Percentiles rank a stretch among this genome's conserved stretches.
Evolutionary conservation across 2,113 vertebrate species (phyloP).

Genomic region (Gnathochromis pfefferi): DNA sequence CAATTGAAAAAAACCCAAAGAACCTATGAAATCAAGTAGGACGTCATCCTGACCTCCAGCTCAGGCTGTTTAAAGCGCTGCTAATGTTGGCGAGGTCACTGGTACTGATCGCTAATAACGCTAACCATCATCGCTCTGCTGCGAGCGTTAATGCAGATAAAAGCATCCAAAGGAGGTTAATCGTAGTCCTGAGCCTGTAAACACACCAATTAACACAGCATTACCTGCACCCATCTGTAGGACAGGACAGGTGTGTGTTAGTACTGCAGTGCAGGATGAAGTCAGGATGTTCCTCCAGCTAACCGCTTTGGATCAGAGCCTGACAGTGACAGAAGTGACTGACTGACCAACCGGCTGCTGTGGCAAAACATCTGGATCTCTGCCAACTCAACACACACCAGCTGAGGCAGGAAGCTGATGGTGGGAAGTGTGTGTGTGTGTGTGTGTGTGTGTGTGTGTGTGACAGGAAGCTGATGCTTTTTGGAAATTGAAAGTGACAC

Average conservation of each 20-base stretch:
- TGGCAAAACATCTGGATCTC: background rate
- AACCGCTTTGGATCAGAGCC: constrained; percentile 11
- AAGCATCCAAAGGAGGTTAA: background rate
- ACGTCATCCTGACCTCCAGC: background rate
- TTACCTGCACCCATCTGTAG: background rate
- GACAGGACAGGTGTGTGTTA: background rate
- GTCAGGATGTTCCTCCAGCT: constrained; percentile 14
- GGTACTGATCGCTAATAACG: background rate
- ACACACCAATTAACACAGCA: background rate
- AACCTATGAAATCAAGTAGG: no score
- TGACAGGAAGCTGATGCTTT: background rate
- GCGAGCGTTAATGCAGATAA: background rate
- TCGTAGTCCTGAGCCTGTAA: background rate
- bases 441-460: background rate
- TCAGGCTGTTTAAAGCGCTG: background rate
- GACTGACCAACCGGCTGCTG: background rate
- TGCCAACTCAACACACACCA: background rate
- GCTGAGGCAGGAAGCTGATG: background rate
- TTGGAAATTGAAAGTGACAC: background rate
- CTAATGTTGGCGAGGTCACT: background rate
- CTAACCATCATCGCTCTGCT: background rate
- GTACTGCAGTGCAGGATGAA: background rate
- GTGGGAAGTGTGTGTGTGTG: background rate
- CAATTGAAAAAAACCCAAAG: fast-evolving
- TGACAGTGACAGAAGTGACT: background rate